A percentile compares a stretch with the other conserved stretches of the same genome.
phyloP scores from a whole-genome alignment of 2,888 invertebrate genomes.

The Dione juno region DNA sequence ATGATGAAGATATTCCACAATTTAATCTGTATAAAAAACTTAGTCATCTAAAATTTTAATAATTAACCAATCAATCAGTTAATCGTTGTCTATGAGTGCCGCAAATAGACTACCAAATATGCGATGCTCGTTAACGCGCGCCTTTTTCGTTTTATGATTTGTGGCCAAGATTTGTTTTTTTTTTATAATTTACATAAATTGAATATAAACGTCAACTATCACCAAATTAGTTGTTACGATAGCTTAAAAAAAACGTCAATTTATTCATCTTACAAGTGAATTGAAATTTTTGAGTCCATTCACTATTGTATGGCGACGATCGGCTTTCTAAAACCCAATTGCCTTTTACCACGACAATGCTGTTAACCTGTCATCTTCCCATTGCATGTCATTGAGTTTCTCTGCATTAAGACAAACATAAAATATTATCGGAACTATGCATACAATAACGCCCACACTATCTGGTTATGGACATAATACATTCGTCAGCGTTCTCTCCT shows the following conservation, averaged over 20 bases:
- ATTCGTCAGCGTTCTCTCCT: constrained; percentile 58
- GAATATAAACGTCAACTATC: too few relatives aligned
- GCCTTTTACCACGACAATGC: constrained; percentile 32
- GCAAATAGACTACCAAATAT: constrained; percentile 10
- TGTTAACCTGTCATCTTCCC: constrained; percentile 38
- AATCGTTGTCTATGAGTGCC: constrained; percentile 3
- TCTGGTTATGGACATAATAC: constrained; percentile 39
- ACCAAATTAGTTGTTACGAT: too few relatives aligned
- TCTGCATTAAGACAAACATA: not conserved
- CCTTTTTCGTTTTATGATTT: constrained; percentile 22
- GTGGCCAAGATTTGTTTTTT: not conserved
- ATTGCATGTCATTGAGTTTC: constrained; percentile 30
- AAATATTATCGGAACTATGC: constrained; percentile 1
- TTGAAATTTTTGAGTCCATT: constrained; percentile 31
- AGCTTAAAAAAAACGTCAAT: too few relatives aligned
- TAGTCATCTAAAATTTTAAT: not conserved
- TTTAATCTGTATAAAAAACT: too few relatives aligned
- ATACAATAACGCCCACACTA: constrained; percentile 27
- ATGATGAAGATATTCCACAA: too few relatives aligned
- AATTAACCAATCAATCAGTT: not conserved
- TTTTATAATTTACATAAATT: not conserved
- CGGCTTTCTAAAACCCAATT: constrained; percentile 46
- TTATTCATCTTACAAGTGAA: constrained; percentile 18
- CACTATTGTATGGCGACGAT: constrained; percentile 36
- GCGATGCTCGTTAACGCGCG: not conserved